These are phyloP conservation scores for Tetragonula clypearis DNA, from an alignment of 1,140 invertebrate species.

Conservation along the genomic window DNA sequence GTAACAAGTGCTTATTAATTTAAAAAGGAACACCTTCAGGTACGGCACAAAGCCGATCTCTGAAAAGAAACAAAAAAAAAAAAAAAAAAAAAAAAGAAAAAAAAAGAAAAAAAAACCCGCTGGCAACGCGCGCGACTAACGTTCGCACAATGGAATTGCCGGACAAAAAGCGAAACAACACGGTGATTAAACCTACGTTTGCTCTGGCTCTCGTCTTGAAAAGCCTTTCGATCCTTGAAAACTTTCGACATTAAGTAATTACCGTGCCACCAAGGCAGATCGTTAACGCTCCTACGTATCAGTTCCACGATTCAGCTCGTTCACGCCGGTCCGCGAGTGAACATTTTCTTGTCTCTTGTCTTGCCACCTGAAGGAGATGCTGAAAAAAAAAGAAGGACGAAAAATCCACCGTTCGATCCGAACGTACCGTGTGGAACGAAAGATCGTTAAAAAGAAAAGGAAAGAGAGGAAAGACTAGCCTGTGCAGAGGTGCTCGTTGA, in stretches of 20 bases:
- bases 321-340: neutral
- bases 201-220: neutral
- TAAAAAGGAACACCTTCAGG: neutral
- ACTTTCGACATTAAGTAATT: slow-evolving; percentile 35
- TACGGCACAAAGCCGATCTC: neutral
- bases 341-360: neutral
- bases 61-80: no score
- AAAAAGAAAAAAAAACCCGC: neutral
- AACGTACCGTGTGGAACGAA: no score
- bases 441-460: neutral
- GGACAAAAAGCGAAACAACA: neutral
- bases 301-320: neutral
- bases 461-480: neutral
- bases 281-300: slow-evolving; percentile 5
- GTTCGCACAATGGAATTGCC: neutral
- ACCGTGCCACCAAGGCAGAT: slow-evolving; percentile 7
- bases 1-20: neutral
- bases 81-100: no score
- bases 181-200: neutral
- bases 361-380: neutral
- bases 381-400: neutral
- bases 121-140: neutral
- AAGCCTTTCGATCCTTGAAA: slow-evolving; percentile 20
- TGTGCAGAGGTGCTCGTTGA: neutral
- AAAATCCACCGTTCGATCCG: no score